Percentiles rank a stretch among this genome's conserved stretches.
These are phyloP conservation scores for Elysia crispata DNA, from an alignment of 2,888 invertebrate species.

Conservation along the genomic window DNA sequence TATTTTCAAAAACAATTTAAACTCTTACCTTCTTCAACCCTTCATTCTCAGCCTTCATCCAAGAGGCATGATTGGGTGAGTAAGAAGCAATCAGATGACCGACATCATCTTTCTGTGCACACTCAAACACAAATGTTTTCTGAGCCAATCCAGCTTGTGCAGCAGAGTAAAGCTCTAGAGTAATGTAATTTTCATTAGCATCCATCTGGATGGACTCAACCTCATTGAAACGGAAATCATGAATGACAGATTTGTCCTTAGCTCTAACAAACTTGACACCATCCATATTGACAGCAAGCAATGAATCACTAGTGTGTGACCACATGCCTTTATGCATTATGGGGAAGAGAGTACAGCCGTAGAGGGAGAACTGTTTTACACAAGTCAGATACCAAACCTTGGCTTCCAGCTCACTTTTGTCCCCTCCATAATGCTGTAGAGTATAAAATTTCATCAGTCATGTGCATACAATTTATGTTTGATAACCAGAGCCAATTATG, in stretches of 20 bases:
- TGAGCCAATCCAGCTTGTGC: slow-evolving; percentile 63
- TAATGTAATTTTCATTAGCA: slow-evolving; percentile 93
- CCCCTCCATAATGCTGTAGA: slow-evolving; percentile 86
- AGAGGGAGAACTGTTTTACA: slow-evolving; percentile 97
- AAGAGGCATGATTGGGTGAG: slow-evolving; percentile 87
- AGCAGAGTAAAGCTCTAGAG: slow-evolving; percentile 89
- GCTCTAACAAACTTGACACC: slow-evolving; percentile 94
- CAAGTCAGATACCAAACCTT: slow-evolving; percentile 95
- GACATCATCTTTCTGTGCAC: slow-evolving; percentile 91
- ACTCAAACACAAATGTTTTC: slow-evolving; percentile 89
- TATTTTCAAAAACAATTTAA: too few species aligned
- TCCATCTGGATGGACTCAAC: slow-evolving; percentile 94
- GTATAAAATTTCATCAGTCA: slow-evolving; percentile 21
- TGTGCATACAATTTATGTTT: too few species aligned
- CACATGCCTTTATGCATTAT: slow-evolving; percentile 96
- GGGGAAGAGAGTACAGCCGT: slow-evolving; percentile 90
- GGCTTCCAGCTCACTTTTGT: slow-evolving; percentile 92
- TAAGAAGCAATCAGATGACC: slow-evolving; percentile 95
- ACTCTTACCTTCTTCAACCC: slow-evolving; percentile 65
- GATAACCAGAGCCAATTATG: too few species aligned
- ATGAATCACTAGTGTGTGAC: slow-evolving; percentile 86
- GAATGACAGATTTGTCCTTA: slow-evolving; percentile 92
- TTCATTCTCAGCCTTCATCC: slow-evolving; percentile 75
- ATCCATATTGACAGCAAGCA: slow-evolving; percentile 92
- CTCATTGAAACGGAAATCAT: slow-evolving; percentile 92